Base-by-base conservation (phyloP, 1,140 invertebrate species). In the Frieseomelitta varia region DNA sequence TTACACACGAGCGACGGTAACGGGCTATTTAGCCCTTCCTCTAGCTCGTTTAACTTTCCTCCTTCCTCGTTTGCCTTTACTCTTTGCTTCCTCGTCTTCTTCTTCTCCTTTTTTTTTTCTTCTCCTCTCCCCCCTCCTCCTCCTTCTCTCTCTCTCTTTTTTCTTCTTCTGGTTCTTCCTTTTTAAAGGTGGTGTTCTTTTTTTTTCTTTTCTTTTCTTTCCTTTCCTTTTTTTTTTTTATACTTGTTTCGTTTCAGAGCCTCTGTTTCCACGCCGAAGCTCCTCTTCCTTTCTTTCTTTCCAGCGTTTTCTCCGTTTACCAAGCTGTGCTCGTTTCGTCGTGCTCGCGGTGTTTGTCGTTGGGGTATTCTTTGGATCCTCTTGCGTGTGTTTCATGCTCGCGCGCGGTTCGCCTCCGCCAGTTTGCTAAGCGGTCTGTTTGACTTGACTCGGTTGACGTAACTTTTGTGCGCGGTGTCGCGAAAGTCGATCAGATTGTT, bases 1-100 rank as follows among this genome's bases (percentile, higher is more conserved):
- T 92, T 90, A 90, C 86, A 89, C 88, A 86, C 86, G 84, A 73
- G 47, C 65, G 53, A 86, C 75, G 79, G 79, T 86, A 87, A 90
- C 84, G 81, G 86, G 72, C 80, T 90, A 91, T 91, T 91, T 91
- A 87, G 82, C 81, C 58, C 77, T 81, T 81, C 80, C 67, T 34
- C 27, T 24, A 47, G 69, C 84, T 91, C 78, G 85, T 89, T 91
- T 85, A 85, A 85, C 69, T 90, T 88, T 85, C 69, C 58, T 24
- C 14, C 67, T 34, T 61, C 24, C 55, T 56, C 73, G 65, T 71
- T 79, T 79, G 58, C 21, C 34, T 68, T 63, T 47, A 11, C 51
- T 53, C 72, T 10, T 14, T 47, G 19, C 34, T 27, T 58, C 55
- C 63, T 78, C 51, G 8, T 27, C 14, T 10, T 17, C 19, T 24